A percentile compares a stretch with the other conserved stretches of the same genome.
Conservation (phyloP, 2,888 invertebrate species). For the Epiblema foenella region DNA sequence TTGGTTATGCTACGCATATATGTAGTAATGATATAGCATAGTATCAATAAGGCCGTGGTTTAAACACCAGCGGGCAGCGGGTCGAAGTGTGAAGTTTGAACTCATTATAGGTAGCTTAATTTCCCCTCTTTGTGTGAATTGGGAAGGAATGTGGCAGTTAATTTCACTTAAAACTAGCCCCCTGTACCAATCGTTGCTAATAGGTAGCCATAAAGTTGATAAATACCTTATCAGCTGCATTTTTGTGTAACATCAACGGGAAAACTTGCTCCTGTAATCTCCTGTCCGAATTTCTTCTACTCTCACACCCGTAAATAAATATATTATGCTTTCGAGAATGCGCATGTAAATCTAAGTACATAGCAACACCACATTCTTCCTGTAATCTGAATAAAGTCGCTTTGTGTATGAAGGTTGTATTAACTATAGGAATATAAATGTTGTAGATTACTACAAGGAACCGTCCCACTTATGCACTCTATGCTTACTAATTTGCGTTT, state of each 20-base stretch:
- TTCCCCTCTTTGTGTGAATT: too few relatives aligned
- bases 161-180: background rate
- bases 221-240: constrained; percentile 93
- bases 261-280: constrained; percentile 96
- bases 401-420: background rate
- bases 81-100: too few relatives aligned
- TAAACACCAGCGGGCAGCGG: too few relatives aligned
- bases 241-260: constrained; percentile 96
- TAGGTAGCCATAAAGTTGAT: too few relatives aligned
- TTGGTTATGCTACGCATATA: too few relatives aligned
- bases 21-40: too few relatives aligned
- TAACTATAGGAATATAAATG: background rate
- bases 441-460: background rate
- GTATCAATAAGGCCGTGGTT: too few relatives aligned
- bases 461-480: background rate
- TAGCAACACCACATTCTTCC: constrained; percentile 95
- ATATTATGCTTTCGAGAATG: constrained; percentile 98
- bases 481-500: background rate
- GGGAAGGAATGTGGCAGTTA: background rate
- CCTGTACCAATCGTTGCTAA: too few relatives aligned
- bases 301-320: constrained; percentile 98
- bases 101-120: too few relatives aligned
- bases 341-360: constrained; percentile 97
- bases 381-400: constrained; percentile 86
- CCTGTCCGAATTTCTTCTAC: constrained; percentile 90